Conservation (phyloP, 30 jellyfish, hydroid and myxozoan genomes). For the Chrysaora quinquecirrha region DNA sequence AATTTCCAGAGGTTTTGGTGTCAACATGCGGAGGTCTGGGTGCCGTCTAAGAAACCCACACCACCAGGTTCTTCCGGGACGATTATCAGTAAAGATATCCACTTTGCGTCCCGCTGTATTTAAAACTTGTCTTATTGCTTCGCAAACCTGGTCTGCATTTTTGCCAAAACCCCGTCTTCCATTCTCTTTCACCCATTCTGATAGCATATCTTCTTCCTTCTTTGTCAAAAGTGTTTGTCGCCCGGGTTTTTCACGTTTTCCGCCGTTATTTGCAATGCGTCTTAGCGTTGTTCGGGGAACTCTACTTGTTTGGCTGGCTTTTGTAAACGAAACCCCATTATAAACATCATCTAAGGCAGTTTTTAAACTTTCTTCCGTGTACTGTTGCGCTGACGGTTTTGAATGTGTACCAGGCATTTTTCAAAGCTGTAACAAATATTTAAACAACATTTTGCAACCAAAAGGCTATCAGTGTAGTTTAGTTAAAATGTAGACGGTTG, state of each 20-base stretch:
- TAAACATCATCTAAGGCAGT: neutral
- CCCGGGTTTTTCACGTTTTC: neutral
- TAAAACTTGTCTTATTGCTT: neutral
- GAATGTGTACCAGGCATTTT: neutral
- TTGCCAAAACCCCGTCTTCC: conserved; percentile 34
- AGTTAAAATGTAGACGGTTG: too few relatives aligned
- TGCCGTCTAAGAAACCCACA: conserved; percentile 50
- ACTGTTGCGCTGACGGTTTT: neutral
- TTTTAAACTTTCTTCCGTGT: neutral
- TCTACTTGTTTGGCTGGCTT: neutral
- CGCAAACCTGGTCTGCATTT: neutral
- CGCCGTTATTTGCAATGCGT: neutral
- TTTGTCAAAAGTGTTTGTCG: neutral
- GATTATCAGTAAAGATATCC: neutral
- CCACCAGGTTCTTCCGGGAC: conserved; percentile 13
- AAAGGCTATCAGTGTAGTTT: too few relatives aligned
- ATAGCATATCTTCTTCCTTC: neutral
- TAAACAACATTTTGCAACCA: too few relatives aligned
- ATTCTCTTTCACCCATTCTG: conserved; percentile 3
- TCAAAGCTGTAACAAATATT: too few relatives aligned
- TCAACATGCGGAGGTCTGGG: conserved; percentile 32
- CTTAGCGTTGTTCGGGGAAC: neutral
- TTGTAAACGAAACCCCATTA: neutral
- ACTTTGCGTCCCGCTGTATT: conserved; percentile 7
- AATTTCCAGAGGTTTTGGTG: conserved; percentile 16